Base-by-base conservation (phyloP, 2,113 vertebrate genomes). In the Athene noctua region DNA sequence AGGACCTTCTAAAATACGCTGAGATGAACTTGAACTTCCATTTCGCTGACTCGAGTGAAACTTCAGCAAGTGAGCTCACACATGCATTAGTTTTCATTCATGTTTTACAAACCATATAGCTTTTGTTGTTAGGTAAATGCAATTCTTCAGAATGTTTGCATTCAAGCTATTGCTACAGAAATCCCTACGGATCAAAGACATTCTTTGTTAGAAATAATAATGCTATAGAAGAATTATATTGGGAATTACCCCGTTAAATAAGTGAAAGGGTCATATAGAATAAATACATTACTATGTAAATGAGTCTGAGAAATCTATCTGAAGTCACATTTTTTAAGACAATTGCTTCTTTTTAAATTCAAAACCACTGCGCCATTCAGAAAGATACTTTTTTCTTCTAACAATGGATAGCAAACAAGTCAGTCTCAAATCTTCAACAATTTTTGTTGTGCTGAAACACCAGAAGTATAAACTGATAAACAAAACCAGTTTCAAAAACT, bases 1-100 rank as follows among this genome's bases (percentile, higher is more conserved):
- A 91, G 89, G 91, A 96, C 92, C 97, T 93, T 18, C 85, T 46
- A 52, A 97, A 97, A 97, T 96, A 91, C 74, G 96, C 97, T 96
- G 96, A 97, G 95, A 94, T 95, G 80, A 95, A 93, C 88, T 95
- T 74, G 94, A 83, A 94, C 72, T 95, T 90, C 78, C 95, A 92
- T 83, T 93, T 57, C 27, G 96, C 95, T 96, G 95, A 96, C 65
- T 67, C 18, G 10, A 84, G 95, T 61, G 94, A 97, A 97, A 95
- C 78, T 93, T 75, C 96, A 92, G 95, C 95, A 30, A 95, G 89
- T 79, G 91, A 94, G 92, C 90, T 97, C 96, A 95, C 58, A 22
- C 81, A 77, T 7, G 73, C 90, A 63, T 95, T 80, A 86, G 73
- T 22, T 81, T 25, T 65, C 92, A 94, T 96, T 94, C 92, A 82